Base-by-base conservation (phyloP, 92 coral and sea anemone genomes). In the Hydrozoanthus gracilis region DNA sequence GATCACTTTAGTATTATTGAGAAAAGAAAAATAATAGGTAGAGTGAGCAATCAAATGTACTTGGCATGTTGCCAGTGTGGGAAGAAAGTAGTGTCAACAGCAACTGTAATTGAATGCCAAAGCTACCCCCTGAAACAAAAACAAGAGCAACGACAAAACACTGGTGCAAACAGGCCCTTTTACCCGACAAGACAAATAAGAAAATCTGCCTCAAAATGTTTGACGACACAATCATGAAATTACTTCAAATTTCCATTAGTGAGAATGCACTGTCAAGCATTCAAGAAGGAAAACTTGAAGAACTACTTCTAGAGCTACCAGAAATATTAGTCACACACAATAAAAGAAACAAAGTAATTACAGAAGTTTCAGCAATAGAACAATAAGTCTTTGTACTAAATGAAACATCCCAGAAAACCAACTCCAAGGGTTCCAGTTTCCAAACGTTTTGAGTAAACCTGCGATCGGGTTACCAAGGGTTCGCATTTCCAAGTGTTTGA, bases 221-320 rank as follows among this genome's bases (percentile, higher is more conserved):
- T 49, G 77, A 72, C 35, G 77, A 47, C 77, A 72, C 77, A 46
- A 72, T 72, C 77, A 72, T 72, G 77, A 72, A 72, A 72, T 47
- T 72, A 72, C 77, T 72, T 72, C 77, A 72, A 72, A 72, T 46
- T 72, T 72, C 77, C 77, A 72, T 11, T 46, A 72, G 77, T 45
- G 27, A 47, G 2, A 72, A 45, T 13, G 27, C 77, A 72, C 55
- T 14, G 9, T 72, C 55, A 72, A 4, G 77, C 54, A 72, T 72
- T 47, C 55, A 72, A 72, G 77, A n/a, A 72, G 77, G 77, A 72
- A 47, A 72, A 72, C 77, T 72, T 72, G 39, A 72, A 16, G 55
- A 72, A n/a, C 77, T 72, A 72, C 77, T 72, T 4, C 77, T 4
- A 47, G 77, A 72, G 11, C 77, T 72, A 72, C 52, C 55, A 72